Conservation (phyloP, 2,888 invertebrate genomes). For the Uloborus plumipes region DNA sequence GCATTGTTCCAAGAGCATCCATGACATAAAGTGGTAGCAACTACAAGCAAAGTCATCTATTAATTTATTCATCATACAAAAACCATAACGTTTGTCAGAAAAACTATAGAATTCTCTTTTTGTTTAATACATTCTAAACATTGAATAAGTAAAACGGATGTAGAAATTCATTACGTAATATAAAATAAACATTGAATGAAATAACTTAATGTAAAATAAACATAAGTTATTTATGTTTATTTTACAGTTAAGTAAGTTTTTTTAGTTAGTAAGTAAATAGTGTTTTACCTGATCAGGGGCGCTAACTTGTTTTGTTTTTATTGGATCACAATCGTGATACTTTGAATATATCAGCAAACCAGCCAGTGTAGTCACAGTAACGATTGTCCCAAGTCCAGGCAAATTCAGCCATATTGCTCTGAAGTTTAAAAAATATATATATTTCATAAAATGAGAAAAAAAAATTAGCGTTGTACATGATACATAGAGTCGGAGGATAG, state of each 20-base stretch:
- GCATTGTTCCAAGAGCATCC: constrained; percentile 78
- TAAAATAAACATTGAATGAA: too few relatives aligned
- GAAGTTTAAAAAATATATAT: not conserved
- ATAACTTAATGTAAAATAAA: too few relatives aligned
- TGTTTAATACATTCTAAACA: not conserved
- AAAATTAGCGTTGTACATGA: too few relatives aligned
- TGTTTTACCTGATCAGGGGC: constrained; percentile 72
- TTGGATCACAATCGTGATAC: constrained; percentile 88
- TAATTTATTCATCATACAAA: too few relatives aligned
- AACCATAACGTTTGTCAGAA: not conserved
- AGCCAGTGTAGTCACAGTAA: constrained; percentile 72
- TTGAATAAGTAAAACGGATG: too few relatives aligned
- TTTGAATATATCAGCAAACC: constrained; percentile 87
- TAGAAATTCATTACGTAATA: too few relatives aligned
- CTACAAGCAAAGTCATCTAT: constrained; percentile 66
- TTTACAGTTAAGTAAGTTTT: too few relatives aligned
- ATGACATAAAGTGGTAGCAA: constrained; percentile 91
- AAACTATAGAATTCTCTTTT: not conserved
- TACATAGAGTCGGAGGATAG: too few relatives aligned
- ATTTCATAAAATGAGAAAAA: too few relatives aligned
- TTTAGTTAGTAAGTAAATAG: too few relatives aligned
- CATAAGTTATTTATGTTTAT: too few relatives aligned
- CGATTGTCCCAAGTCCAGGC: constrained; percentile 56
- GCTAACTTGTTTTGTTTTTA: constrained; percentile 75
- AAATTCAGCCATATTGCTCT: constrained; percentile 64